A percentile compares a stretch with the other conserved stretches of the same genome.
Conservation (phyloP, 2,797 vertebrate genomes). For the Picus viridis region DNA sequence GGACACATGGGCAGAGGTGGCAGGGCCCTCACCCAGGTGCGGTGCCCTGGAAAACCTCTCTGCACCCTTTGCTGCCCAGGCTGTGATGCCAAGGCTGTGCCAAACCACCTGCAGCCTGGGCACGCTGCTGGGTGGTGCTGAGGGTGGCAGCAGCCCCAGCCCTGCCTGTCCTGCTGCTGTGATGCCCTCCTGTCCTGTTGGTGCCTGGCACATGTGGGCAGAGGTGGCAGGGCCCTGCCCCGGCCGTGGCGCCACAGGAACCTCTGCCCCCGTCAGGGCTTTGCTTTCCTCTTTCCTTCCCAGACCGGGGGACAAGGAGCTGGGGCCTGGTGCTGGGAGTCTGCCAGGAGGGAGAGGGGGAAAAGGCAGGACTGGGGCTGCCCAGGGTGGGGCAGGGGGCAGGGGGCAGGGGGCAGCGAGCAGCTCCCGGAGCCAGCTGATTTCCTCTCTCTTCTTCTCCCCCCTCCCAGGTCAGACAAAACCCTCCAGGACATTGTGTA, state of each 20-base stretch:
- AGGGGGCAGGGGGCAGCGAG: neutral
- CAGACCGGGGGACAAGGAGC: rapidly evolving
- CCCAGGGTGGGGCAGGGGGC: rapidly evolving
- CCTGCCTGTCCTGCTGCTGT: too few species aligned
- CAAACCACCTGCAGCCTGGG: neutral
- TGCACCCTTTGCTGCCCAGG: neutral
- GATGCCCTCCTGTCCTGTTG: too few species aligned
- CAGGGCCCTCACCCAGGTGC: neutral
- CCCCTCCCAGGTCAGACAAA: conserved; percentile 80
- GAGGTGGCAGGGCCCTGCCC: too few species aligned
- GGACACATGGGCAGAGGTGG: neutral
- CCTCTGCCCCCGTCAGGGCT: too few species aligned
- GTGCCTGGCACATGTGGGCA: too few species aligned
- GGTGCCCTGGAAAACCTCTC: neutral
- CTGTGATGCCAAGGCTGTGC: neutral
- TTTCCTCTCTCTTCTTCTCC: neutral
- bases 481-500: conserved; percentile 86
- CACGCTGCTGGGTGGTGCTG: neutral
- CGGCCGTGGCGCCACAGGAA: too few species aligned
- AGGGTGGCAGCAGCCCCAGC: neutral
- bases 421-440: neutral
- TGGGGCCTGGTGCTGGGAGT: neutral
- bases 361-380: rapidly evolving
- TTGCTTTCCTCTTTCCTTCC: too few species aligned
- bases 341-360: too few species aligned